These are phyloP conservation scores for Octonoba sinensis DNA, from an alignment of 2,888 invertebrate species.

Conservation along the genomic window DNA sequence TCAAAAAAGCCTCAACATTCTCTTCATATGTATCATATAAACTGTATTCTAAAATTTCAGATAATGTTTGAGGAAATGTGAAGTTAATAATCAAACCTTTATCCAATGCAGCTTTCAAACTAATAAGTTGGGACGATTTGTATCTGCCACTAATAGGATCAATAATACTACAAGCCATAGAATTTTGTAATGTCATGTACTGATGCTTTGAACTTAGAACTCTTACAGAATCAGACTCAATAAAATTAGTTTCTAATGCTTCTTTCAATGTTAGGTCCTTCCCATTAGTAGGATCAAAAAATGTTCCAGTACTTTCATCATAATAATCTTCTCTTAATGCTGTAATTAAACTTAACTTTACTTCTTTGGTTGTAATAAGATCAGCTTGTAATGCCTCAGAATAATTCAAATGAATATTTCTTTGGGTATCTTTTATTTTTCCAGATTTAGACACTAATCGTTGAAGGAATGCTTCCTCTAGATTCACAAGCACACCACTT, in stretches of 20 bases:
- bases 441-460: conserved; percentile 76
- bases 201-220: conserved; percentile 76
- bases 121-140: conserved; percentile 59
- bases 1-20: conserved; percentile 78
- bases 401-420: conserved; percentile 76
- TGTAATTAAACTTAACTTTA: conserved; percentile 34
- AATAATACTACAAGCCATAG: conserved; percentile 72
- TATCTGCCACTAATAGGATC: conserved; percentile 66
- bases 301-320: conserved; percentile 79
- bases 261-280: conserved; percentile 82
- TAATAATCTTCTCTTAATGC: conserved; percentile 84
- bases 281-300: conserved; percentile 90
- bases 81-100: conserved; percentile 62
- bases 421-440: conserved; percentile 77
- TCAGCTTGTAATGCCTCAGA: conserved; percentile 71
- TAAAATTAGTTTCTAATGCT: conserved; percentile 76
- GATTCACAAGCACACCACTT: conserved; percentile 75
- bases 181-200: conserved; percentile 80
- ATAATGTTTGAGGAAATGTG: conserved; percentile 84
- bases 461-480: conserved; percentile 73
- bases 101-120: conserved; percentile 63
- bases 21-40: conserved; percentile 83
- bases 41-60: conserved; percentile 85
- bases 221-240: conserved; percentile 18
- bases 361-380: conserved; percentile 72